Evolutionary conservation across 2,797 vertebrate genomes (phyloP).

Genomic region (Hipposideros larvatus): DNA sequence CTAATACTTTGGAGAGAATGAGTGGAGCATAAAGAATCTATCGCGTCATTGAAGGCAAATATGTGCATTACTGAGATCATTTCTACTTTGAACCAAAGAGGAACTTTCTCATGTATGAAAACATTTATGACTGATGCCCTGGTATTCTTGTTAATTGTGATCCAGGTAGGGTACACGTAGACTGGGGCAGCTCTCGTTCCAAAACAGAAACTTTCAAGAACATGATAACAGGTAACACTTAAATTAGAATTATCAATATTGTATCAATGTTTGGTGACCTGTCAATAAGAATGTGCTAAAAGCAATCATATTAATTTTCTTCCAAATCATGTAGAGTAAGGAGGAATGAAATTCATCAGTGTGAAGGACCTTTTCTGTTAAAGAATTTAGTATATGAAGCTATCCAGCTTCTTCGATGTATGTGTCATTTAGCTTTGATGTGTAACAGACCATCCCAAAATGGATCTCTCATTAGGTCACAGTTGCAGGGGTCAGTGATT

Average conservation of each 20-base stretch:
- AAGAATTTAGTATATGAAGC: background rate
- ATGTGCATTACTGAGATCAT: background rate
- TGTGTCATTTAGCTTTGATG: background rate
- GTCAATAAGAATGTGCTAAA: background rate
- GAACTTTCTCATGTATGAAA: constrained; percentile 1
- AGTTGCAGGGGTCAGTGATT: background rate
- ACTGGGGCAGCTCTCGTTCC: background rate
- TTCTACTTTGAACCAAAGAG: constrained; percentile 47
- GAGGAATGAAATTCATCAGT: background rate
- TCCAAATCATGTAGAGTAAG: background rate
- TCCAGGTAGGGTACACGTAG: background rate
- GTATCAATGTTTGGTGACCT: background rate
- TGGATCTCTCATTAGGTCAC: background rate
- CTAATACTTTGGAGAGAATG: background rate
- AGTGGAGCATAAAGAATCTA: background rate
- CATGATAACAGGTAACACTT: background rate
- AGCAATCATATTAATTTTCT: background rate
- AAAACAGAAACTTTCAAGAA: constrained; percentile 10
- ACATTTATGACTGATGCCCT: background rate
- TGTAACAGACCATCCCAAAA: background rate
- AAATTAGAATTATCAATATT: background rate
- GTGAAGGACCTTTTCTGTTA: background rate
- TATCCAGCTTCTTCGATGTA: background rate
- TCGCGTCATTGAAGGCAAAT: background rate
- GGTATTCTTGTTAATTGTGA: background rate